Evolutionary conservation across 2,113 vertebrate genomes (phyloP), one percentile per base, ranked within the genome.

Genomic region (Phalacrocorax carbo): DNA sequence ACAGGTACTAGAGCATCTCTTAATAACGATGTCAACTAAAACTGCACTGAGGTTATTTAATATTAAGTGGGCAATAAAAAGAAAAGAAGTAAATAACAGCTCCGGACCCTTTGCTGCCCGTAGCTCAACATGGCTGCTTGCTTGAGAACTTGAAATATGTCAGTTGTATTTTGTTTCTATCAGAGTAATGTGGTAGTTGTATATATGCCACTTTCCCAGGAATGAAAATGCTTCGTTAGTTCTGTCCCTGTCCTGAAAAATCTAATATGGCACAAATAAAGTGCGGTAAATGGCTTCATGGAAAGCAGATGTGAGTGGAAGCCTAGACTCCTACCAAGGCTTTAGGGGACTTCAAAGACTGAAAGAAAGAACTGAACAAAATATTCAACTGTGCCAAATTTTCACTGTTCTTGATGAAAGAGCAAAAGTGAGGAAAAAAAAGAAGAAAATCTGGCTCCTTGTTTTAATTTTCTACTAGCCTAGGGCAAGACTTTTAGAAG

Each of bases 291-390:
- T 92, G 93, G 91, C 81, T 97, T 98, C 97, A 98, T 97, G 93
- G 91, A 95, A 98, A 98, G 96, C 97, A 98, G 97, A 97, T 98
- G 97, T 97, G 95, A 92, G 75, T 94, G 91, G 94, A 97, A 97
- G 95, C 94, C 75, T 70, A 96, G 72, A 94, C 88, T 97, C 94
- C 95, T 96, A 97, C 93, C 88, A 91, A 94, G 90, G 88, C 96
- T 96, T 96, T 93, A 81, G 54, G 54, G 57, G 44, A 97, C 97
- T 97, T 98, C 97, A 97, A 98, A 98, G 97, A 64, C 91, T 68
- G 93, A 91, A 95, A 92, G 88, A 96, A 93, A 86, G 83, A 97
- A 88, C 95, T 94, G 97, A 97, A 95, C 93, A 96, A 97, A 98
- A 97, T 97, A 95, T 88, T 95, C 52, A 57, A 90, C 88, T 96